Evolutionary conservation across 2,888 invertebrate genomes (phyloP), one percentile per base, ranked within the genome.

Genomic region (Synanthedon vespiformis): DNA sequence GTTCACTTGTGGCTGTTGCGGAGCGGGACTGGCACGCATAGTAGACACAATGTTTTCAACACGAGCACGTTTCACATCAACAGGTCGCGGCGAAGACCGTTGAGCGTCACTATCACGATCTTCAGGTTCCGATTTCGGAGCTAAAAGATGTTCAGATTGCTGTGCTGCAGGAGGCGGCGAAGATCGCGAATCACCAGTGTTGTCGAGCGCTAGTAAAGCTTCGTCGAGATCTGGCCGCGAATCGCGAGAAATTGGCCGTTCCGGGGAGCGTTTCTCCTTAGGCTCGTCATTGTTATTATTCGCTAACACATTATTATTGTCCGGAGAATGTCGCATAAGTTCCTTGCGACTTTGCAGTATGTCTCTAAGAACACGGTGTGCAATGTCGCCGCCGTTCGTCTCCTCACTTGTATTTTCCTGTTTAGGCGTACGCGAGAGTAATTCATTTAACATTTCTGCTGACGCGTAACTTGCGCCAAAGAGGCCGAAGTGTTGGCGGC

Each of bases 31-130:
- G 59, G 94, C 93, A 58, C 96, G 91, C 95, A 97, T 97, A 61
- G 94, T 94, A 62, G 95, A 96, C 65, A 97, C 95, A 68, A 98
- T 97, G 80, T 96, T 96, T 86, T 98, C 97, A 60, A 97, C 96
- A 63, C 97, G 92, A 48, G 96, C 96, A 65, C 96, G 92, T 83
- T 97, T 97, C 71, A 95, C 92, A 77, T 95, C 95, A 59, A 93
- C 90, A 62, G 92, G 93, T 57, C 84, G 77, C 64, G 88, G 86
- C 40, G 86, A 86, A 52, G 85, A 79, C 54, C 89, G 84, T 60
- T 91, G 91, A 65, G 89, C 89, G 70, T 89, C 89, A 74, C 89
- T 87, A 63, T 90, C 90, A 62, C 84, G 83, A 67, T 89, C 89
- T 69, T 91, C 91, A 55, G 92, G 89, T 73, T 92, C 90, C 62